A percentile compares a stretch with the other conserved stretches of the same genome.
Evolutionary conservation across 1,140 invertebrate species (phyloP).

Genomic region (Orchesella cincta): DNA sequence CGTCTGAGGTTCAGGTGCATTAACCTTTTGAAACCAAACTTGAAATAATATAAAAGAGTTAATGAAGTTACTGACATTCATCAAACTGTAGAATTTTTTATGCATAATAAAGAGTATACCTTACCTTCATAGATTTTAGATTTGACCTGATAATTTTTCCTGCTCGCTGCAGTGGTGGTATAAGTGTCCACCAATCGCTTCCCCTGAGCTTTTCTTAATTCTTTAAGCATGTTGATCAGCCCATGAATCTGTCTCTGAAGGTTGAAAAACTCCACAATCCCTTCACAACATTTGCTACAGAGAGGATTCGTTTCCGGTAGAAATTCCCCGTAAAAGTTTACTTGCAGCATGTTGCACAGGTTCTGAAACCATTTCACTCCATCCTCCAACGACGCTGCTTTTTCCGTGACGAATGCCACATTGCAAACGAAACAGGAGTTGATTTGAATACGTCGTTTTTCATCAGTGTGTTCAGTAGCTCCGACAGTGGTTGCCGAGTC

Average conservation of each 20-base stretch:
- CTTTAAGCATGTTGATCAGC: neutral
- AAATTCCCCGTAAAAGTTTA: neutral
- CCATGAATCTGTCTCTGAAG: neutral
- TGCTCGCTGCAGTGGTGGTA: neutral
- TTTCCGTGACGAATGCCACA: neutral
- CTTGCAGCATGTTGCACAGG: neutral
- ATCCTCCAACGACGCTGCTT: neutral
- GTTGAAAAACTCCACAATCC: neutral
- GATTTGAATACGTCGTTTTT: too few species aligned
- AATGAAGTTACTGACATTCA: too few species aligned
- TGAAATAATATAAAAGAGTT: too few species aligned
- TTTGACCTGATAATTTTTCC: neutral
- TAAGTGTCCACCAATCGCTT: neutral
- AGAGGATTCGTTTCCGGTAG: neutral
- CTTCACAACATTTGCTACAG: neutral
- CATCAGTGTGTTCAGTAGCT: too few species aligned
- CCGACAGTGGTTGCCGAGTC: too few species aligned
- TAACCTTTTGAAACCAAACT: neutral
- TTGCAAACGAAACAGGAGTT: conserved; percentile 5
- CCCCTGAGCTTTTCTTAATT: neutral
- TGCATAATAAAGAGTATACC: too few species aligned
- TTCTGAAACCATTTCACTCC: neutral
- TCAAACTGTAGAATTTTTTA: too few species aligned
- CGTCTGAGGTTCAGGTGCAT: too few species aligned
- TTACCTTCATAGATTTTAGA: neutral